A percentile compares a stretch with the other conserved stretches of the same genome.
phyloP scores from a whole-genome alignment of 2,888 invertebrate species.

The Seira sanloemensis region DNA sequence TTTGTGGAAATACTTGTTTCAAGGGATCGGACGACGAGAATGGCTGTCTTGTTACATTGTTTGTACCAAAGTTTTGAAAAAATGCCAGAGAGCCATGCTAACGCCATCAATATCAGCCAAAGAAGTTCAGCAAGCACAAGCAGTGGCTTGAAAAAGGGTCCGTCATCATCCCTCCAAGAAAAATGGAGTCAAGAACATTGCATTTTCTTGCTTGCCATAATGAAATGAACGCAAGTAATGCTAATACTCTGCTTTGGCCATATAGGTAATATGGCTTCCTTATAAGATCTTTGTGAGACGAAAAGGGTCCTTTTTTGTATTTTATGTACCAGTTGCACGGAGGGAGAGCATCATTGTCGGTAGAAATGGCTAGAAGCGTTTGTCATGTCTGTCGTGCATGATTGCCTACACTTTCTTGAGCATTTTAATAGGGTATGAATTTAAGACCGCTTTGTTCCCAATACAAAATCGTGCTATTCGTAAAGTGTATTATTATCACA shows the following conservation, averaged over 20 bases:
- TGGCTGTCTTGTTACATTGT: background rate
- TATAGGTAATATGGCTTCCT: background rate
- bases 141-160: slow-evolving; percentile 15
- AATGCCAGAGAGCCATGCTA: background rate
- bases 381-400: slow-evolving; percentile 33
- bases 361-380: slow-evolving; percentile 28
- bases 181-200: slow-evolving; percentile 4
- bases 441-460: background rate
- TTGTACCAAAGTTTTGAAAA: background rate
- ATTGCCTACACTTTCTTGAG: slow-evolving; percentile 22
- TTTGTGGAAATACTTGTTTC: background rate
- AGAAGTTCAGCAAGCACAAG: background rate
- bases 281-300: background rate
- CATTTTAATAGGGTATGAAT: slow-evolving; percentile 4
- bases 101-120: slow-evolving; percentile 33
- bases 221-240: too few relatives aligned
- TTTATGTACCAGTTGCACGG: too few relatives aligned
- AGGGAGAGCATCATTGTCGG: background rate
- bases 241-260: background rate
- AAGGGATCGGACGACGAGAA: background rate
- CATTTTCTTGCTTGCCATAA: background rate
- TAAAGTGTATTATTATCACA: background rate
- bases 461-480: background rate
- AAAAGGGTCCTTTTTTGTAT: too few relatives aligned
- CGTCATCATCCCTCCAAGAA: slow-evolving; percentile 1